A percentile compares a stretch with the other conserved stretches of the same genome.
phyloP scores from a whole-genome alignment of 37 sponge, comb jelly and placozoan genomes.

The Axinella damicornis region DNA sequence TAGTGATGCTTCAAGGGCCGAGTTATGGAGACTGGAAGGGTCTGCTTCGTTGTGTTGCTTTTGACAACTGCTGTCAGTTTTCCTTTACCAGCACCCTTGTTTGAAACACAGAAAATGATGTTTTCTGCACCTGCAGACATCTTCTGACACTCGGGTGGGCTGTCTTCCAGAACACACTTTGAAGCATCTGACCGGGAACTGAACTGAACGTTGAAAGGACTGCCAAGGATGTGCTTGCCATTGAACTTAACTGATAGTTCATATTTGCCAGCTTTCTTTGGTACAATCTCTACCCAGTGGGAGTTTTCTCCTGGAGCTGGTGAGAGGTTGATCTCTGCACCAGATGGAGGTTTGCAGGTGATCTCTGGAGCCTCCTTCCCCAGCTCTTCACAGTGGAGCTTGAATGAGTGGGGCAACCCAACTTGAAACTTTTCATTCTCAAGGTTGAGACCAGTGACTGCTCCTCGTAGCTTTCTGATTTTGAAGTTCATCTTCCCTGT shows the following conservation, averaged over 20 bases:
- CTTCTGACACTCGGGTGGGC: slow-evolving; percentile 9
- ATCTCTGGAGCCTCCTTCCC: slow-evolving; percentile 41
- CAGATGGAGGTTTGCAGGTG: slow-evolving; percentile 19
- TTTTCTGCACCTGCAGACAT: neutral
- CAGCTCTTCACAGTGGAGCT: slow-evolving; percentile 30
- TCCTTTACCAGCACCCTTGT: slow-evolving; percentile 63
- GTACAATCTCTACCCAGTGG: slow-evolving; percentile 39
- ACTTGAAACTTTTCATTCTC: slow-evolving; percentile 29
- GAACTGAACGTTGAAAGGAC: slow-evolving; percentile 72
- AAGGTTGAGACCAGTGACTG: slow-evolving; percentile 34
- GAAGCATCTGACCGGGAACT: neutral
- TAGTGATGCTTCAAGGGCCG: slow-evolving; percentile 35
- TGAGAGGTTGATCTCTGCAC: slow-evolving; percentile 24
- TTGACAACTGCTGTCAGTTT: slow-evolving; percentile 34
- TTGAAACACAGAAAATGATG: slow-evolving; percentile 18
- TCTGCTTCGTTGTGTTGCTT: slow-evolving; percentile 5
- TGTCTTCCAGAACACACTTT: slow-evolving; percentile 64
- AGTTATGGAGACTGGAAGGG: slow-evolving; percentile 28
- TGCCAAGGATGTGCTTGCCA: slow-evolving; percentile 63
- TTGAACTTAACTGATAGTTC: slow-evolving; percentile 42
- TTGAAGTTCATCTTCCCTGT: slow-evolving; percentile 57
- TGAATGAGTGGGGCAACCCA: slow-evolving; percentile 39
- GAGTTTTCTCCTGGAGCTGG: slow-evolving; percentile 13
- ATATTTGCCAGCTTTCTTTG: slow-evolving; percentile 27
- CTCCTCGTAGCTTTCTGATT: slow-evolving; percentile 6